Base-by-base conservation (phyloP, 2,888 invertebrate genomes). In the Priocnemis perturbator region DNA sequence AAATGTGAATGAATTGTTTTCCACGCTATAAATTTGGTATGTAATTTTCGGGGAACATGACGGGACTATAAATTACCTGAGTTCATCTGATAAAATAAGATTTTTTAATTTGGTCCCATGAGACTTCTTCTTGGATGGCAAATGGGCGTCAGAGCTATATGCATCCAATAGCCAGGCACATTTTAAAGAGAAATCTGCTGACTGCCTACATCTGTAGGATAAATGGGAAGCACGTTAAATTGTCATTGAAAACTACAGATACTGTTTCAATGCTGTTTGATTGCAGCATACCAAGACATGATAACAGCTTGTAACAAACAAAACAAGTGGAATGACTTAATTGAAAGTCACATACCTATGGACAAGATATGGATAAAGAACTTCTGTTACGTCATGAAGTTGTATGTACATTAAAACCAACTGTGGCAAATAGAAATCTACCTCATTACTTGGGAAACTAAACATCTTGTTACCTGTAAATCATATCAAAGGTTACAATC, bases 331-430 rank as follows among this genome's bases (percentile, higher is more conserved):
- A 11, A 37, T 11, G 1, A 11, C 2, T 37, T 37, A 37, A 5
- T 37, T 37, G 7, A 11, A 37, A 37, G 4, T 37, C 11, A 9
- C 37, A 37, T 72, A 95, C 95, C 97, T 93, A 90, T 88, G 81
- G 75, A 88, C 87, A 78, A 89, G 88, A 87, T 89, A 89, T 76
- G 89, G 78, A 85, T 88, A 88, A 71, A 88, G 87, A 72, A 96
- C 97, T 91, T 99, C 98, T 64, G 99, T 98, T 79, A 98, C 94
- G 88, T 98, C 98, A 85, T 95, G 95, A 94, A 98, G 97, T 91
- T 98, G 98, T 90, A 99, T 96, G 89, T 98, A 99, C 97, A 99
- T 97, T 85, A 97, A 97, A 85, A 99, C 95, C 86, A 99, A 91
- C 90, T 99, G 99, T 58, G 99, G 99, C 88, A 99, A 93, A 91